Percentiles rank a stretch among this genome's conserved stretches.
Evolutionary conservation across 1,140 invertebrate species (phyloP).

Genomic region (Bombus cullumanus): DNA sequence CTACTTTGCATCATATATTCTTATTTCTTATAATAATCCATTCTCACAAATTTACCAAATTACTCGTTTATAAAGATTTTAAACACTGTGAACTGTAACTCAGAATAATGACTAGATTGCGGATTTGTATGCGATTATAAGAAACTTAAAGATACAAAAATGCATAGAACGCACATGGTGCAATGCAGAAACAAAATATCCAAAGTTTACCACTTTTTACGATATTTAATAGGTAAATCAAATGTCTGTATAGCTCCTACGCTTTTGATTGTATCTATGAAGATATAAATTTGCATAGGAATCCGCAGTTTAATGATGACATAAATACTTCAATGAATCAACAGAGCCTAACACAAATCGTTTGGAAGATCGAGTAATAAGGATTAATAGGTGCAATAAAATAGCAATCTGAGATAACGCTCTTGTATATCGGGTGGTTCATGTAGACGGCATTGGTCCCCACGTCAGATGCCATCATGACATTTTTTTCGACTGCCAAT

Average conservation of each 20-base stretch:
- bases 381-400: not conserved
- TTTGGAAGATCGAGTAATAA: constrained; percentile 2
- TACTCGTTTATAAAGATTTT: not conserved
- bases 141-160: too few species aligned
- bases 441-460: constrained; percentile 12
- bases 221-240: too few species aligned
- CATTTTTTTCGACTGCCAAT: constrained; percentile 34
- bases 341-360: not conserved
- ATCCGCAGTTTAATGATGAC: not conserved
- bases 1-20: too few species aligned
- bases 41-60: not conserved
- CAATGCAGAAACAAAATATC: too few species aligned
- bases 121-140: too few species aligned
- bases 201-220: too few species aligned
- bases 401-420: not conserved
- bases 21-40: not conserved
- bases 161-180: too few species aligned
- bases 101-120: not conserved
- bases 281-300: too few species aligned
- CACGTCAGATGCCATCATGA: constrained; percentile 38
- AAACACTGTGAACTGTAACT: not conserved
- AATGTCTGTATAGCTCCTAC: too few species aligned
- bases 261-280: too few species aligned
- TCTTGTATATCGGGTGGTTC: not conserved
- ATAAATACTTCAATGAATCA: not conserved